These are phyloP conservation scores for Eolophus roseicapilla DNA, from an alignment of 2,113 vertebrate genomes.

Conservation along the genomic window DNA sequence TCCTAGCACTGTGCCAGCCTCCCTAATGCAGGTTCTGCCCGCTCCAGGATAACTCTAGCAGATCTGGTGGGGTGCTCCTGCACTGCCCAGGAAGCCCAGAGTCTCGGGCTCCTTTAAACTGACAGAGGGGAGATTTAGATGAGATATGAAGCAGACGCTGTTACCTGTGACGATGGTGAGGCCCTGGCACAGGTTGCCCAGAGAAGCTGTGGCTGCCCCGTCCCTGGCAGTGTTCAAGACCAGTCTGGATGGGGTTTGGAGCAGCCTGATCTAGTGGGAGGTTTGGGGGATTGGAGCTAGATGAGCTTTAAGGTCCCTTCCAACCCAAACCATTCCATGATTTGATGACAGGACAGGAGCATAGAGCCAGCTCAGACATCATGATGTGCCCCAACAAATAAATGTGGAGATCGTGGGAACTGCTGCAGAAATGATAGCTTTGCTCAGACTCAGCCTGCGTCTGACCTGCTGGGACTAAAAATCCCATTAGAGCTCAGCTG, in stretches of 20 bases:
- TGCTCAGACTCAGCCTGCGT: neutral
- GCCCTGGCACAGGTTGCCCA: neutral
- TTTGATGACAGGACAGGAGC: neutral
- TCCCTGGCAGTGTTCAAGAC: neutral
- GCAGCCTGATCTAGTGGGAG: neutral
- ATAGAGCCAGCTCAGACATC: neutral
- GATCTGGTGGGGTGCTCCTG: neutral
- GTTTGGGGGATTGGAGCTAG: neutral
- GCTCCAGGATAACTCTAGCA: too few relatives aligned
- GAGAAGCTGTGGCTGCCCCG: neutral
- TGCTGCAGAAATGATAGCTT: neutral
- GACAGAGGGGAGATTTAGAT: neutral
- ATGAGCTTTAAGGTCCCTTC: neutral
- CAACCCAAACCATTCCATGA: neutral
- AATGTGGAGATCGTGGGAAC: rapidly evolving
- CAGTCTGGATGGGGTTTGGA: neutral
- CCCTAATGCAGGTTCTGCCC: rapidly evolving
- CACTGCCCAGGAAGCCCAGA: neutral
- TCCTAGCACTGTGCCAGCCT: neutral
- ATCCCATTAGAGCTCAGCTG: neutral
- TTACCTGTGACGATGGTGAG: neutral
- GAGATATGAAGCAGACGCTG: neutral
- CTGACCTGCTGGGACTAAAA: too few relatives aligned
- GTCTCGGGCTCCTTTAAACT: neutral
- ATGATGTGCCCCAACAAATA: too few relatives aligned